These are phyloP conservation scores for Lepidostoma basale DNA, from an alignment of 1,140 invertebrate genomes.

Conservation along the genomic window DNA sequence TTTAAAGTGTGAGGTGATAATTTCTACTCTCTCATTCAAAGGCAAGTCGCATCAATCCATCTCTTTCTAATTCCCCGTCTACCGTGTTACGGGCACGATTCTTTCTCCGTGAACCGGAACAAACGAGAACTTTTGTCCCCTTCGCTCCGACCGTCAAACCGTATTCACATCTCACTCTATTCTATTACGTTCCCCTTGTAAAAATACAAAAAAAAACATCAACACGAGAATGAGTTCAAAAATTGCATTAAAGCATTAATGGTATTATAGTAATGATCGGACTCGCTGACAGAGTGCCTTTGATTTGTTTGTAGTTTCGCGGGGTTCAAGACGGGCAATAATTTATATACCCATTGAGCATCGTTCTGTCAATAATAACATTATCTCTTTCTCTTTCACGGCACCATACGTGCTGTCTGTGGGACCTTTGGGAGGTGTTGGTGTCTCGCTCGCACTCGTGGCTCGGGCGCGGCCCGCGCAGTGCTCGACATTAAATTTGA, in stretches of 20 bases:
- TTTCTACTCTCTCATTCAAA: not conserved
- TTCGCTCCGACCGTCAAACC: not conserved
- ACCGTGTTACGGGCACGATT: constrained; percentile 22
- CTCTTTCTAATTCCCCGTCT: constrained; percentile 7
- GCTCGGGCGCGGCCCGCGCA: constrained; percentile 7
- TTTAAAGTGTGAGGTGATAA: not conserved
- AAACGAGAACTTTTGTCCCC: not conserved
- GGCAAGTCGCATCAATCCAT: not conserved
- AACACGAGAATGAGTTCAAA: too few species aligned
- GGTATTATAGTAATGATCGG: not conserved
- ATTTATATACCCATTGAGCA: constrained; percentile 24
- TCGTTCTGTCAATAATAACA: constrained; percentile 24
- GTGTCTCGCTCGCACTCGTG: constrained; percentile 11
- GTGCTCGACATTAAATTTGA: too few species aligned
- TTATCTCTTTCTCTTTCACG: constrained; percentile 6
- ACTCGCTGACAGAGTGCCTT: not conserved
- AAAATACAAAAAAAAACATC: not conserved
- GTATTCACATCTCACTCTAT: not conserved
- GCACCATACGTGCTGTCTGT: not conserved
- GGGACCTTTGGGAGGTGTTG: not conserved
- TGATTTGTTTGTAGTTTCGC: not conserved
- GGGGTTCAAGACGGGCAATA: constrained; percentile 4
- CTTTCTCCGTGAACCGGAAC: constrained; percentile 25
- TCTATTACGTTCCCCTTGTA: constrained; percentile 20
- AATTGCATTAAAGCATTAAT: not conserved